phyloP scores from a whole-genome alignment of 2,888 invertebrate genomes.

The Apamea monoglypha region DNA sequence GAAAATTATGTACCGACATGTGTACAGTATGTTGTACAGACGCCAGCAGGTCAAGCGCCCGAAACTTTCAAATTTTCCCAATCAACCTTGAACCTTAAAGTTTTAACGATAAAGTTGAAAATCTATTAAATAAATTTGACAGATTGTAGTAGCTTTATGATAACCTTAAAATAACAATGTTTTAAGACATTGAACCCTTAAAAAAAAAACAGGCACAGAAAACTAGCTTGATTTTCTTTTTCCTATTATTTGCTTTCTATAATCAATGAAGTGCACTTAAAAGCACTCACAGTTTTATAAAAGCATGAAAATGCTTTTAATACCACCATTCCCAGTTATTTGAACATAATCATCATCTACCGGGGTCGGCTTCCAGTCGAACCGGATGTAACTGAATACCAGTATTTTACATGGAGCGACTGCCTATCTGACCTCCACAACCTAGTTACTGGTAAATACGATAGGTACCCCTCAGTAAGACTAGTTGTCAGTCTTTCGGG shows the following conservation, averaged over 20 bases:
- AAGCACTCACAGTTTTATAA: background rate
- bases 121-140: too few species aligned
- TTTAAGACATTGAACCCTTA: slow-evolving; percentile 1
- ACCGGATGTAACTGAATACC: too few species aligned
- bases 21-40: too few species aligned
- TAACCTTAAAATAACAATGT: slow-evolving; percentile 5
- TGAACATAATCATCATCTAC: background rate
- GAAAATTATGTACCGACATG: background rate
- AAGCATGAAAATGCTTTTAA: background rate
- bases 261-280: background rate
- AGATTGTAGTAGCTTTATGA: background rate
- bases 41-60: too few species aligned
- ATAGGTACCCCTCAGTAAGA: background rate
- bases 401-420: too few species aligned
- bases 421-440: too few species aligned
- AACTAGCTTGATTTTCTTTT: background rate
- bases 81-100: too few species aligned
- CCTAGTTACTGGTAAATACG: background rate
- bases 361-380: background rate
- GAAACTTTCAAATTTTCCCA: too few species aligned
- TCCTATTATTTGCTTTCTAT: background rate
- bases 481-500: background rate
- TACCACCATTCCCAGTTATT: background rate
- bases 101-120: too few species aligned
- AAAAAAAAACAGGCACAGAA: background rate